Evolutionary conservation across 2,888 invertebrate species (phyloP).

Genomic region (Alsophila aescularia): DNA sequence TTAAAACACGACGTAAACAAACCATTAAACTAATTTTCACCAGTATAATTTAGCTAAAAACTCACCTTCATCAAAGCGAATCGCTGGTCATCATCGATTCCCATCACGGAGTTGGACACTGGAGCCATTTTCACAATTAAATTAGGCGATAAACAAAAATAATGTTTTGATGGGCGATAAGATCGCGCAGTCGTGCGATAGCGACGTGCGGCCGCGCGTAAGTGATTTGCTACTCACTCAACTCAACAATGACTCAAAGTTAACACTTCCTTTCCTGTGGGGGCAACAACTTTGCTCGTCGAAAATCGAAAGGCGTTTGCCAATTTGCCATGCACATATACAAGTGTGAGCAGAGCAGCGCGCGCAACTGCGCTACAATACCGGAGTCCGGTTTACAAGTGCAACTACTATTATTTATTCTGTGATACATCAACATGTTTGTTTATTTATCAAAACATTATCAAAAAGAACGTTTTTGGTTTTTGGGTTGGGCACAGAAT

Average conservation of each 20-base stretch:
- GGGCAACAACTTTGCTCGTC: constrained; percentile 17
- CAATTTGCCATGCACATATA: neutral
- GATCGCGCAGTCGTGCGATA: constrained; percentile 28
- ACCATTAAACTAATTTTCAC: neutral
- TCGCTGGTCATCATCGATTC: constrained; percentile 89
- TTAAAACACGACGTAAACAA: constrained; percentile 29
- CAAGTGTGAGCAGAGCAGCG: no score
- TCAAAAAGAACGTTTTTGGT: no score
- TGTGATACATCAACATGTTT: no score
- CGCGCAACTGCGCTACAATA: no score
- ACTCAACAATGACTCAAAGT: no score
- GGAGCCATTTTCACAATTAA: constrained; percentile 67
- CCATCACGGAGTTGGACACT: constrained; percentile 72
- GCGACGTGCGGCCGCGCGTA: constrained; percentile 40
- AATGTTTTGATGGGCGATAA: constrained; percentile 15
- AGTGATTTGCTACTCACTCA: no score
- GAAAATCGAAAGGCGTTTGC: constrained; percentile 18
- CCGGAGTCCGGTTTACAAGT: no score
- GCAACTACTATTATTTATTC: no score
- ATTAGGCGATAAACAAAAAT: constrained; percentile 2
- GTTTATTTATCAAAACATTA: no score
- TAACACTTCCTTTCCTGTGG: no score
- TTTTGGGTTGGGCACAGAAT: no score
- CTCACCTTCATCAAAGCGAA: constrained; percentile 91
- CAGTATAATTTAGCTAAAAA: constrained; percentile 3